phyloP scores from a whole-genome alignment of 2,888 invertebrate species.

The Resseliella maxima region DNA sequence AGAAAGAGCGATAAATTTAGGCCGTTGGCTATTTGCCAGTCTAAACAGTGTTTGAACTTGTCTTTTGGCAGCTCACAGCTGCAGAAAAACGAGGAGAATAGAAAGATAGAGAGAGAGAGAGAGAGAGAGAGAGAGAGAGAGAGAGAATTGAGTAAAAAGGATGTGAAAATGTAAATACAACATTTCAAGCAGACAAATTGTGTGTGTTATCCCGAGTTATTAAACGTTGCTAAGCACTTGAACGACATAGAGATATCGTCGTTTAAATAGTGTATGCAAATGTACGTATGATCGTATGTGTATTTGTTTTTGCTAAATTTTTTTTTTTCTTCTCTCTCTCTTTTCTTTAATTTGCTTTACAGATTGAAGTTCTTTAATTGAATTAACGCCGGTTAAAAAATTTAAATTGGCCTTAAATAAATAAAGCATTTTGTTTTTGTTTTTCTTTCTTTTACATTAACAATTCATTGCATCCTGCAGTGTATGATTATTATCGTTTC shows the following conservation, averaged over 20 bases:
- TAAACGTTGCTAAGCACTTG: background rate
- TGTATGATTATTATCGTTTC: background rate
- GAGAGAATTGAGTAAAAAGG: slow-evolving; percentile 8
- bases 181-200: slow-evolving; percentile 34
- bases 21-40: no score
- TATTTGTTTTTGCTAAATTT: background rate
- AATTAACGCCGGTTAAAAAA: slow-evolving; percentile 12
- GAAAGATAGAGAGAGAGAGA: no score
- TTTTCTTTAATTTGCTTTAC: background rate
- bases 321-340: no score
- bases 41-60: no score
- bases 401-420: slow-evolving; percentile 31
- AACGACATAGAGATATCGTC: background rate
- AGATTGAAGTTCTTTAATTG: background rate
- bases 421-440: background rate
- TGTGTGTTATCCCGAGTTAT: slow-evolving; percentile 20
- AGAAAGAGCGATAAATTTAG: no score
- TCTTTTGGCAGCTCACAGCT: no score
- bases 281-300: background rate
- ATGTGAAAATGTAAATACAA: slow-evolving; percentile 37
- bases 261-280: slow-evolving; percentile 34
- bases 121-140: no score
- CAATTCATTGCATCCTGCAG: background rate
- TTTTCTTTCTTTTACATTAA: background rate
- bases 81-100: no score